These are phyloP conservation scores for Spongilla lacustris DNA, from an alignment of 37 sponge, comb jelly and placozoan species.

Conservation along the genomic window DNA sequence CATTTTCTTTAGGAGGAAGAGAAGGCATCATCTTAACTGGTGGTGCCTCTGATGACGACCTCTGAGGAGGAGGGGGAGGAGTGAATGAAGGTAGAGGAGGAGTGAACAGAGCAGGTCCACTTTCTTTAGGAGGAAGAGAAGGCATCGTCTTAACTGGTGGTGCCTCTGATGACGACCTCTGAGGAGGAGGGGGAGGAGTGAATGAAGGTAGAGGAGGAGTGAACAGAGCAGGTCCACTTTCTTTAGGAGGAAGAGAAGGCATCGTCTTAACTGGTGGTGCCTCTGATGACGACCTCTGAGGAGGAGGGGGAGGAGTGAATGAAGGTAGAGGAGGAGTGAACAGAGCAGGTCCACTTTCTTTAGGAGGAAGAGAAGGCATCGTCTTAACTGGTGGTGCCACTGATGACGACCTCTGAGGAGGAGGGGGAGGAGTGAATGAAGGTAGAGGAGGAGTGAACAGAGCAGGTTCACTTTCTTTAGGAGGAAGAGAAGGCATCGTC, in stretches of 20 bases:
- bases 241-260: constrained; percentile 17
- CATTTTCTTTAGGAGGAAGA: constrained; percentile 7
- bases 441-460: neutral
- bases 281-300: neutral
- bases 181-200: constrained; percentile 23
- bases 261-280: neutral
- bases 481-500: neutral
- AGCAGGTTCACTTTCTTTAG: neutral
- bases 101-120: neutral
- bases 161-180: neutral
- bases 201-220: constrained; percentile 6
- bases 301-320: neutral
- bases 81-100: neutral
- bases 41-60: neutral
- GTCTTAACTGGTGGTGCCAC: neutral
- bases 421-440: neutral
- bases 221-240: constrained; percentile 1
- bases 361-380: constrained; percentile 8
- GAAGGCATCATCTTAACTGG: neutral
- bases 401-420: neutral
- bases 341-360: neutral
- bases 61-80: neutral
- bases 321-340: neutral
- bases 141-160: too few species aligned
- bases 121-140: neutral